Evolutionary conservation across 2,888 invertebrate genomes (phyloP), one percentile per base, ranked within the genome.

Genomic region (Eristalis tenax): DNA sequence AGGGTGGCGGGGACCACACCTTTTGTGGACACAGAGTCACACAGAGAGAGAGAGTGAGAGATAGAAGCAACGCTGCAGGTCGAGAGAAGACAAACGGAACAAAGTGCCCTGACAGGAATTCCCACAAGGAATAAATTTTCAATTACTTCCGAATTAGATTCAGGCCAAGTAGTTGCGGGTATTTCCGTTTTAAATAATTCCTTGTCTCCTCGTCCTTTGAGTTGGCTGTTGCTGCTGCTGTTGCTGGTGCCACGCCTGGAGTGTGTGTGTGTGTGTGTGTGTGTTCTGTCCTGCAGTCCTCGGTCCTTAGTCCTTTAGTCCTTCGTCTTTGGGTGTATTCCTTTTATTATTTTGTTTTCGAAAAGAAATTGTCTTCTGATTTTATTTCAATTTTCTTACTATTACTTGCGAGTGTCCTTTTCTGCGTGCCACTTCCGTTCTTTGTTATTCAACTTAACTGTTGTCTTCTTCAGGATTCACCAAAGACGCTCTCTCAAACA

Each of bases 111-210:
- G 64, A 38, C 32, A 78, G 76, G 68, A 69, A 73, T 87, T 80
- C 79, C 83, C 83, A 79, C 79, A 80, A 87, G 73, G 79, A 87
- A 83, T 83, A 83, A 64, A 70, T 78, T 75, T 83, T 83, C 87
- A 87, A 87, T 87, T 86, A 79, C 75, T 83, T 83, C 76, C 83
- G 71, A 83, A 83, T 87, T 83, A 87, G 75, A 83, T 87, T 83
- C 87, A 83, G 79, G 87, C 87, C 87, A 87, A 87, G 83, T 79
- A 80, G 83, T 87, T 87, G 87, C 76, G 87, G 83, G 83, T 83
- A 83, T 87, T 87, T 87, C 87, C 83, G 87, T 68, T 87, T 87
- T 83, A 87, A 83, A 87, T 87, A 83, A 83, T 83, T 83, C 15
- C 78, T 74, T 71, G 40, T 50, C 38, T 59, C 68, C 50, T 73